Percentiles rank a stretch among this genome's conserved stretches.
Conservation (phyloP, 2,888 invertebrate species). For the Cyclophora punctaria region DNA sequence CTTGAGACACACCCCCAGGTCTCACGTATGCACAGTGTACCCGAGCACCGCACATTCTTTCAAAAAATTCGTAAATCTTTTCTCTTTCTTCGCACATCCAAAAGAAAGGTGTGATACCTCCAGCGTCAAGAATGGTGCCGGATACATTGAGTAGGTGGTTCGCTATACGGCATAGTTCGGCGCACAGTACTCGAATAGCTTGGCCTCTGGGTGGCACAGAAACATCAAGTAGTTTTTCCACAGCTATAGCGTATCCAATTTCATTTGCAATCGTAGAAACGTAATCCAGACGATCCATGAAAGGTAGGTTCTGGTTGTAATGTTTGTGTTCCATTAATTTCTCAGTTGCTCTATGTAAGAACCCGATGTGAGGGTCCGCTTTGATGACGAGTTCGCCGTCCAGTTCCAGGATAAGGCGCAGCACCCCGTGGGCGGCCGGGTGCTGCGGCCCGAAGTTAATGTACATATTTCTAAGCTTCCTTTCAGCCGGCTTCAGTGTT, state of each 20-base stretch:
- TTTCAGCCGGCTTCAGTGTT: constrained; percentile 64
- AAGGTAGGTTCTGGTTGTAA: constrained; percentile 88
- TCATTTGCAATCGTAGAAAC: constrained; percentile 90
- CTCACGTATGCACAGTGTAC: constrained; percentile 89
- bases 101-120: constrained; percentile 92
- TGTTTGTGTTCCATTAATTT: constrained; percentile 93
- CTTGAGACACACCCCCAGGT: constrained; percentile 85
- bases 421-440: constrained; percentile 93
- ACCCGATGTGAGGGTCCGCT: constrained; percentile 90
- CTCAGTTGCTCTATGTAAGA: constrained; percentile 91
- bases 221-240: constrained; percentile 88
- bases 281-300: constrained; percentile 91
- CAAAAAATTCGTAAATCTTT: constrained; percentile 89
- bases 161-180: constrained; percentile 84
- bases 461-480: constrained; percentile 77
- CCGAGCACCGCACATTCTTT: constrained; percentile 87
- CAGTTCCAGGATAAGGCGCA: constrained; percentile 85
- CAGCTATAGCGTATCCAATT: constrained; percentile 83
- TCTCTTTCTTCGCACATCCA: constrained; percentile 94
- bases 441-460: constrained; percentile 93
- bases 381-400: constrained; percentile 88
- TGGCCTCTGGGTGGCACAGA: constrained; percentile 85
- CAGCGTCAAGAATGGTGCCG: constrained; percentile 85
- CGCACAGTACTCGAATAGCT: constrained; percentile 84
- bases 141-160: constrained; percentile 87